phyloP scores from a whole-genome alignment of 2,797 vertebrate species.

The Sebastes paucispinis region DNA sequence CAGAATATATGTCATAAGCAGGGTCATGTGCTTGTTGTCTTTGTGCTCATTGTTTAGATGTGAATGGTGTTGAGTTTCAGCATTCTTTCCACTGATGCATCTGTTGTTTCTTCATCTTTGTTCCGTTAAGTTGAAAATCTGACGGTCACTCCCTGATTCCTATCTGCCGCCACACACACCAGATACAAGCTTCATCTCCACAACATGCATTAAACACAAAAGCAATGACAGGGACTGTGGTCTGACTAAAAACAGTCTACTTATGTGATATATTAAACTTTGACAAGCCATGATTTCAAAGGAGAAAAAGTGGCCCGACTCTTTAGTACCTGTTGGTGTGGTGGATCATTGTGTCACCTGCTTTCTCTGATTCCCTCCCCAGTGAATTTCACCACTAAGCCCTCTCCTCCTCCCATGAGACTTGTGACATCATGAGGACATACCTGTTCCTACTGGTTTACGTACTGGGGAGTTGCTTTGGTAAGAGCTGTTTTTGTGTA shows the following conservation, averaged over 20 bases:
- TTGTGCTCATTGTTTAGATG: not conserved
- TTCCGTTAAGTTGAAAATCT: constrained; percentile 21
- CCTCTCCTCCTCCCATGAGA: constrained; percentile 59
- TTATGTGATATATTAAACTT: not conserved
- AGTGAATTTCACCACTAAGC: constrained; percentile 49
- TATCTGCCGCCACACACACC: not conserved
- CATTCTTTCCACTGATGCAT: constrained; percentile 50
- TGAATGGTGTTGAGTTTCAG: constrained; percentile 40
- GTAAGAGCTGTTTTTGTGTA: constrained; percentile 44
- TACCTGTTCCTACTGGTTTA: constrained; percentile 67
- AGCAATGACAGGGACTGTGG: not conserved
- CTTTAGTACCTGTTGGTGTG: not conserved
- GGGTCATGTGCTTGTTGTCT: not conserved
- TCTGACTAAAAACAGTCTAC: not conserved
- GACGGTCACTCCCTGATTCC: constrained; percentile 57
- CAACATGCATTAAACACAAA: not conserved
- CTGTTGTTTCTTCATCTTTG: constrained; percentile 36
- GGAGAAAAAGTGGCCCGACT: rapidly evolving
- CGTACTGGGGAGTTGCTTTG: constrained; percentile 36
- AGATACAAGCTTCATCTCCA: not conserved
- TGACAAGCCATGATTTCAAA: not conserved
- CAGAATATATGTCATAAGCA: not conserved
- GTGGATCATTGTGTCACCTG: not conserved
- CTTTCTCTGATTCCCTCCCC: constrained; percentile 40
- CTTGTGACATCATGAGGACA: constrained; percentile 57